Base-by-base conservation (phyloP, 2,797 vertebrate species). In the Leptatherina wallacei region DNA sequence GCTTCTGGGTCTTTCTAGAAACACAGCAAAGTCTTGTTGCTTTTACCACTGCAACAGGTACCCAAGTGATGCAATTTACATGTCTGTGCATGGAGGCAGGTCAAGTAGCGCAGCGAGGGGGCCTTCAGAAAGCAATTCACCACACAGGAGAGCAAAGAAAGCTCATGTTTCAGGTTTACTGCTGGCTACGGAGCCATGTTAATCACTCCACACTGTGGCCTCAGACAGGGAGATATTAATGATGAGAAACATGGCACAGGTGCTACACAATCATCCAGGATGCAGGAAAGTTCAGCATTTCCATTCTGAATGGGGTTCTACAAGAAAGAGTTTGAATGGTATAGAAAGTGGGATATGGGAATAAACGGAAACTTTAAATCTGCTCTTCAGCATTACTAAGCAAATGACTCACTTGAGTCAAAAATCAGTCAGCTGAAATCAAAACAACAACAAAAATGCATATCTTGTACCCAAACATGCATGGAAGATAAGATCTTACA, bases 111-210 rank as follows among this genome's bases (percentile, higher is more conserved):
- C 32, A 36, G 52, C 0, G 9, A 68, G 18, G 67, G 40, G 62
- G 69, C 36, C 65, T 56, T 61, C 51, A 66, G 70, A 55, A 51
- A 71, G 62, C 22, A 1, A 4, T 16, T 27, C 36, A 56, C n/a
- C 40, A 69, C 61, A 69, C 65, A 73, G 40, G 61, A 71, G 69
- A 61, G 61, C 55, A 27, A n/a, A 54, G 65, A 52, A 24, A 74
- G 78, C 81, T 90, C 85, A 76, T 72, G 80, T 84, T 91, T 83
- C 86, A 87, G 63, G 61, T 80, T 87, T 66, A 71, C 81, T 73
- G 67, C 71, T 18, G 69, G 33, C 49, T 69, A n/a, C 1, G 20
- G 69, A 68, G 77, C 42, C 70, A 54, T 12, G 66, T 68, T 78
- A 82, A 82, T 79, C 79, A 65, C 65, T 69, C 72, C 65, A 62